Evolutionary conservation across 1,140 invertebrate species (phyloP), one percentile per base, ranked within the genome.

Genomic region (Macrocentrus cingulum): DNA sequence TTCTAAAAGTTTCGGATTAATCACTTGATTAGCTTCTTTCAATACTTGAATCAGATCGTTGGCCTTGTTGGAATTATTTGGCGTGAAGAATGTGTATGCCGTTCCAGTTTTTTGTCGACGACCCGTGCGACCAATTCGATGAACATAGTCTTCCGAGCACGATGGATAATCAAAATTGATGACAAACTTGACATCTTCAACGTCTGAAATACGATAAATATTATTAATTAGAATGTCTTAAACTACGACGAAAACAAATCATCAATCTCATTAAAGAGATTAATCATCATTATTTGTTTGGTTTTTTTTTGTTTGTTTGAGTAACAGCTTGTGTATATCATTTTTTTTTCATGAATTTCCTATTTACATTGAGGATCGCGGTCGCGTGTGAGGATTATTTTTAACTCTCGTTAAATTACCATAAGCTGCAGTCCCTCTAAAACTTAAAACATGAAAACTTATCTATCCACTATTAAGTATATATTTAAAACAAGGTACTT

Each of bases 111-210:
- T 94, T 66, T 94, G 90, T 36, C 91, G 91, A 59, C 98, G 84
- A 48, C 95, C 98, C 41, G 98, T 99, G 70, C 98, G 88, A 51
- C 98, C 98, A 76, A 99, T 99, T 59, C 98, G 88, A 81, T 99
- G 98, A 34, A 99, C 95, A 80, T 99, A 99, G 82, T 99, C 98
- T 83, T 99, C 98, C 34, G 95, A 97, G 76, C 94, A 94, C 67
- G 92, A 96, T 13, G 98, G 97, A 82, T 99, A 99, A 81, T 99
- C 98, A 84, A 93, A 99, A 85, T 99, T 99, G 74, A 99, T 97
- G 36, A 99, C 98, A 85, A 97, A 99, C 80, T 99, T 98, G 55
- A 99, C 96, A 83, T 99, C 98, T 81, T 98, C 94, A 73, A 99
- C 97, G 89, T 99, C 97, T 99, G 84, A 78, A 85, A 80, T 60